A percentile compares a stretch with the other conserved stretches of the same genome.
Evolutionary conservation across 2,888 invertebrate genomes (phyloP).

Genomic region (Nomada flava): DNA sequence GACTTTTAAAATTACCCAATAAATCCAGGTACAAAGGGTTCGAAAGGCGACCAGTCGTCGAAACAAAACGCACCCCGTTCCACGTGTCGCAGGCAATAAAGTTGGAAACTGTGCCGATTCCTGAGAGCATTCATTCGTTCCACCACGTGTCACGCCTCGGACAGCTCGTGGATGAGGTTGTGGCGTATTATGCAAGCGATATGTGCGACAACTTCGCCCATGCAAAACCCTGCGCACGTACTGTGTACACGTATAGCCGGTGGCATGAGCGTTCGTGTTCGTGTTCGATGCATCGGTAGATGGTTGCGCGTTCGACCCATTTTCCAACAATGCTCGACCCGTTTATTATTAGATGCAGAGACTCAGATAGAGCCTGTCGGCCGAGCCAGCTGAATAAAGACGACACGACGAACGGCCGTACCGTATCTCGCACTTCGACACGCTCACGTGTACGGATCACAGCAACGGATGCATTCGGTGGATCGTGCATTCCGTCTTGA

Average conservation of each 20-base stretch:
- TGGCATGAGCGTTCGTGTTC: no score
- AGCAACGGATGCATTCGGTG: neutral
- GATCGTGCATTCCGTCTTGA: conserved; percentile 21
- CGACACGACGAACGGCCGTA: conserved; percentile 29
- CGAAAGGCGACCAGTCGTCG: no score
- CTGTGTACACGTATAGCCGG: neutral
- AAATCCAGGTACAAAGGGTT: no score
- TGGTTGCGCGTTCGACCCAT: conserved; percentile 68
- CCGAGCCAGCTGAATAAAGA: conserved; percentile 63
- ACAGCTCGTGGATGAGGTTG: conserved; percentile 30
- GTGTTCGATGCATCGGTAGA: conserved; percentile 61
- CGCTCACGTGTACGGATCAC: neutral
- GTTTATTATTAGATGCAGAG: conserved; percentile 70
- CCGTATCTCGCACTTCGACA: conserved; percentile 8
- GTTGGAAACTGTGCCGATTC: conserved; percentile 66
- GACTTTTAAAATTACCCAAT: no score
- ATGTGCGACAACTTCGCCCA: conserved; percentile 1
- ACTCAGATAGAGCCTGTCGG: conserved; percentile 52
- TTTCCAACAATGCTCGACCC: conserved; percentile 71
- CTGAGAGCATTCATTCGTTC: conserved; percentile 50
- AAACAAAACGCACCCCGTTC: no score
- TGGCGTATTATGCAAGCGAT: conserved; percentile 46
- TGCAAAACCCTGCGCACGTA: neutral
- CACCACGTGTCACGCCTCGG: conserved; percentile 43
- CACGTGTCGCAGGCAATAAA: conserved; percentile 24